These are phyloP conservation scores for Microcebus ravelobensis DNA, from an alignment of 2,113 vertebrate species.

Conservation along the genomic window DNA sequence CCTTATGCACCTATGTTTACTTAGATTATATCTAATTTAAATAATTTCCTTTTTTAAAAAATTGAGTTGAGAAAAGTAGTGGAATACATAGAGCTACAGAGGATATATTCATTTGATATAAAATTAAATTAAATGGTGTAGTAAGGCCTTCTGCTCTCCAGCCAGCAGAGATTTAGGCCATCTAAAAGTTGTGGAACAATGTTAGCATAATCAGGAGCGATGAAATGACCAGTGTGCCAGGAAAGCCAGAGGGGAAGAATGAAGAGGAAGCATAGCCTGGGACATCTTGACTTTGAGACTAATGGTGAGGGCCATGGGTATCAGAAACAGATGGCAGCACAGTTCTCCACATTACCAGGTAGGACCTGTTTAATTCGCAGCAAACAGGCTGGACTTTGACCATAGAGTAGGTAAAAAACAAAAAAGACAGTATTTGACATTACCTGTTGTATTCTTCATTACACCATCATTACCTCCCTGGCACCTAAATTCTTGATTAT, in stretches of 20 bases:
- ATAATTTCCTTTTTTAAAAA: neutral
- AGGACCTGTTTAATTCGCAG: neutral
- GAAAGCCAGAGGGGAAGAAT: neutral
- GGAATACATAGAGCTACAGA: neutral
- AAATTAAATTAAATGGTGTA: neutral
- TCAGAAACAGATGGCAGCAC: neutral
- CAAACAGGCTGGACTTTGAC: neutral
- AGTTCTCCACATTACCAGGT: neutral
- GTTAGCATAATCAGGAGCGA: fast-evolving
- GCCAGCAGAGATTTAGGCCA: fast-evolving
- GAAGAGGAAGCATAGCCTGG: neutral
- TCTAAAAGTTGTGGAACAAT: neutral
- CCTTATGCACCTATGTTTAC: neutral
- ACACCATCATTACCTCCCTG: neutral
- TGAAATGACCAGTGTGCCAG: neutral
- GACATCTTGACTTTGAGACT: neutral
- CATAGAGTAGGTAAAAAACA: neutral
- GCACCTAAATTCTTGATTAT: neutral
- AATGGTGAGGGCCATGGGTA: neutral
- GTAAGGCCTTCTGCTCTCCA: neutral
- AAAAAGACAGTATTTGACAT: neutral
- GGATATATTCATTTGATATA: neutral
- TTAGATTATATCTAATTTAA: neutral
- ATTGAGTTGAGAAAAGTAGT: neutral
- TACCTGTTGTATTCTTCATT: neutral